Percentiles rank a stretch among this genome's conserved stretches.
Evolutionary conservation across 2,797 vertebrate species (phyloP).

Genomic region (Semotilus atromaculatus): DNA sequence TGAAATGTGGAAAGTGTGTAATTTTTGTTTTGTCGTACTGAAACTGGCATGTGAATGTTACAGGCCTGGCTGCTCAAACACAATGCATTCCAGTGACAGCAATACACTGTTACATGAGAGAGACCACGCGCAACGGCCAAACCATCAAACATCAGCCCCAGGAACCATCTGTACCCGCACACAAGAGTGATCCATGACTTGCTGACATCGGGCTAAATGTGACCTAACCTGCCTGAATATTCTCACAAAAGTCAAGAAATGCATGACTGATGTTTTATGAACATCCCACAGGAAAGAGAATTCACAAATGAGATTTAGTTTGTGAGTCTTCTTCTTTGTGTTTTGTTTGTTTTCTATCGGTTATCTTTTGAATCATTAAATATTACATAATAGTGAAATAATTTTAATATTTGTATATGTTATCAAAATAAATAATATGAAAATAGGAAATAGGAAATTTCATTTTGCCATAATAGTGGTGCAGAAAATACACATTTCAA

Average conservation of each 20-base stretch:
- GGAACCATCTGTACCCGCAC: constrained; percentile 32
- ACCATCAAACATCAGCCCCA: constrained; percentile 47
- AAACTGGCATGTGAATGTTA: constrained; percentile 58
- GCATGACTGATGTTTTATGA: neutral
- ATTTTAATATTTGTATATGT: neutral
- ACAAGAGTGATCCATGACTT: constrained; percentile 34
- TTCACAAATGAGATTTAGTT: neutral
- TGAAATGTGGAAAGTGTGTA: constrained; percentile 29
- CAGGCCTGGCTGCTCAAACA: constrained; percentile 76
- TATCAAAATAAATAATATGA: neutral
- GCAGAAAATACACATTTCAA: neutral
- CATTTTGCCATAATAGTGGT: neutral
- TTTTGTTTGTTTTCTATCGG: too few relatives aligned
- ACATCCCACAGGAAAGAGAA: neutral
- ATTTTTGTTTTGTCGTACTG: constrained; percentile 46
- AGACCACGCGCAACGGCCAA: constrained; percentile 64
- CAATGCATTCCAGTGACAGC: constrained; percentile 73
- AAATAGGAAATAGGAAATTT: too few relatives aligned
- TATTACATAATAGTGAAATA: too few relatives aligned
- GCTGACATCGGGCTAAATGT: constrained; percentile 12
- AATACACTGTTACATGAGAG: constrained; percentile 60
- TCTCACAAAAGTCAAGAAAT: neutral
- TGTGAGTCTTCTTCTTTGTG: too few relatives aligned
- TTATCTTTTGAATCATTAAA: too few relatives aligned
- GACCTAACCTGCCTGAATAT: constrained; percentile 12